Conservation (phyloP, 2,888 invertebrate species). For the Habrosyne pyritoides region DNA sequence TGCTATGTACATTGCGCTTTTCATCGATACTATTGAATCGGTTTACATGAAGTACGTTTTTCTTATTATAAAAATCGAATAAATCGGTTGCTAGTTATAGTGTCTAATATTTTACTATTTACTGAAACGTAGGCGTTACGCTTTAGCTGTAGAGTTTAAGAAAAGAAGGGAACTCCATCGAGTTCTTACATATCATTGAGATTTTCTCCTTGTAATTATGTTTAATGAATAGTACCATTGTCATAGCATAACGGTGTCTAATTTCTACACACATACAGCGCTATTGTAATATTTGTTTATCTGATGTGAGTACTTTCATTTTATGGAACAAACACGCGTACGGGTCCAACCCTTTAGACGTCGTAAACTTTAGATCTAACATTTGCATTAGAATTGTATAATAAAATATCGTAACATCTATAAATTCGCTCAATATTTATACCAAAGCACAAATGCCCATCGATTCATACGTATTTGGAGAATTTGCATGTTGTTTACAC, state of each 20-base stretch:
- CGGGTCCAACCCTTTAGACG: constrained; percentile 82
- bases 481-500: constrained; percentile 70
- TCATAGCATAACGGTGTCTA: constrained; percentile 50
- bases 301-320: constrained; percentile 58
- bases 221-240: constrained; percentile 56
- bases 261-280: constrained; percentile 53
- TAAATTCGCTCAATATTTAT: constrained; percentile 82
- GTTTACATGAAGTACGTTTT: constrained; percentile 32
- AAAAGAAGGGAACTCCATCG: constrained; percentile 74
- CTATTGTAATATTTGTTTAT: constrained; percentile 59
- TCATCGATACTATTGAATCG: constrained; percentile 19
- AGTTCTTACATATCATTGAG: constrained; percentile 83
- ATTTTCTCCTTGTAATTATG: constrained; percentile 79
- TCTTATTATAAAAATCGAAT: constrained; percentile 37
- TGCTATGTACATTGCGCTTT: constrained; percentile 43
- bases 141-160: constrained; percentile 79
- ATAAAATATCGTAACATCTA: constrained; percentile 71
- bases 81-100: constrained; percentile 67
- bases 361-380: constrained; percentile 79
- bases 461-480: constrained; percentile 77
- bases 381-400: constrained; percentile 74
- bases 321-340: constrained; percentile 75
- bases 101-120: constrained; percentile 68
- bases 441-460: constrained; percentile 84
- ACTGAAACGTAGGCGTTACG: constrained; percentile 72